Evolutionary conservation across 2,113 vertebrate species (phyloP), one percentile per base, ranked within the genome.

Genomic region (Calidris pugnax): DNA sequence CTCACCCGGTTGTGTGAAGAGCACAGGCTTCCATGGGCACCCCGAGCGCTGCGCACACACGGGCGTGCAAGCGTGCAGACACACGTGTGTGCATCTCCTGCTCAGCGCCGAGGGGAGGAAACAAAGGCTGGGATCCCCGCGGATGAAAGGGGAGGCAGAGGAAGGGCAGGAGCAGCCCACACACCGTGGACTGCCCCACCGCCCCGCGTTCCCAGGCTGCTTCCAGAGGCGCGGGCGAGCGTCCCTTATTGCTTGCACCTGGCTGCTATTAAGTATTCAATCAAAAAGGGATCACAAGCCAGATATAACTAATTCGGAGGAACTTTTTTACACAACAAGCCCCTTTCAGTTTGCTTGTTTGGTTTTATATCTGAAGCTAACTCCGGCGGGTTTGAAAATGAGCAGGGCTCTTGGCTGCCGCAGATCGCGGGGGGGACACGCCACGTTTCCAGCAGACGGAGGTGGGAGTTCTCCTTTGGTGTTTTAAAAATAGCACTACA

Each of bases 221-320:
- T 85, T 72, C 37, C 76, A 76, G 95, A 87, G 94, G 74, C 60
- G 12, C 60, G 10, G 89, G 82, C 32, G 5, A 81, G 95, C 57
- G n/a, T 30, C 76, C 77, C 67, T 94, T 45, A 23, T 48, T 71
- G 96, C 94, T 84, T 97, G 93, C 97, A 98, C 97, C 98, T 98
- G 98, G 97, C 95, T 96, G 96, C 94, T 89, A 98, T 98, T 97
- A 98, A 96, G 43, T 43, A 30, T 97, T 97, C 97, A 97, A 96
- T 97, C 97, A 97, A 97, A 97, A 97, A 81, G 96, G 97, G 97
- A 96, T 97, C 97, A 97, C 93, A 24, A 94, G 96, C 91, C 97
- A 96, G 93, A 97, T 97, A 97, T 17, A 96, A 85, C 94, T 97
- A 97, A 97, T 97, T 97, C 89, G 33, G 97, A 95, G 92, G 95